These are phyloP conservation scores for Oryzias javanicus DNA, from an alignment of 2,113 vertebrate genomes.

Conservation along the genomic window DNA sequence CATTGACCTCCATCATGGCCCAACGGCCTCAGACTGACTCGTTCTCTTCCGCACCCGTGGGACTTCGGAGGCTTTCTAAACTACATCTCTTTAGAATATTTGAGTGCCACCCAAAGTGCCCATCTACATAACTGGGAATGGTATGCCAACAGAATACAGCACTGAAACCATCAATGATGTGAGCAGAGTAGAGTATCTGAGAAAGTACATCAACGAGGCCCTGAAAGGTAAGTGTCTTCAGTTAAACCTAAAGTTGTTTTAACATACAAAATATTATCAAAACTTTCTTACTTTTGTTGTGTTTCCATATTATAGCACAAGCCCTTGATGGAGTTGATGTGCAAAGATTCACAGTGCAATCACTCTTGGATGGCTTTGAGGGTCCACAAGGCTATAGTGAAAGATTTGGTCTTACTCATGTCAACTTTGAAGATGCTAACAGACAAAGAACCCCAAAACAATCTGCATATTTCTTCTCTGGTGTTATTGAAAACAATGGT, in stretches of 20 bases:
- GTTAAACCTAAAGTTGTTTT: not conserved
- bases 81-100: conserved; percentile 84
- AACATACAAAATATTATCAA: not conserved
- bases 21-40: conserved; percentile 83
- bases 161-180: conserved; percentile 78
- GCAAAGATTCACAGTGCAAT: conserved; percentile 80
- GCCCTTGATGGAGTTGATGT: conserved; percentile 77
- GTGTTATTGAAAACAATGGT: conserved; percentile 83
- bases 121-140: conserved; percentile 87
- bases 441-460: conserved; percentile 87
- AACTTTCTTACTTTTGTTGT: not conserved
- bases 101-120: conserved; percentile 75
- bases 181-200: conserved; percentile 77
- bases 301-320: conserved; percentile 74
- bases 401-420: conserved; percentile 85
- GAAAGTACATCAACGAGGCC: conserved; percentile 84
- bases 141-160: conserved; percentile 73
- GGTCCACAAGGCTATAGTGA: conserved; percentile 83
- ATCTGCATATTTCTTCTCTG: conserved; percentile 85
- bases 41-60: conserved; percentile 87
- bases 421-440: conserved; percentile 79
- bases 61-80: conserved; percentile 84
- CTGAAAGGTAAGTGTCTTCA: conserved; percentile 82
- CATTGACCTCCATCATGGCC: too few relatives aligned
- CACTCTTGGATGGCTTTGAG: conserved; percentile 90